Base-by-base conservation (phyloP, 1,140 invertebrate species). In the Hirudo medicinalis region DNA sequence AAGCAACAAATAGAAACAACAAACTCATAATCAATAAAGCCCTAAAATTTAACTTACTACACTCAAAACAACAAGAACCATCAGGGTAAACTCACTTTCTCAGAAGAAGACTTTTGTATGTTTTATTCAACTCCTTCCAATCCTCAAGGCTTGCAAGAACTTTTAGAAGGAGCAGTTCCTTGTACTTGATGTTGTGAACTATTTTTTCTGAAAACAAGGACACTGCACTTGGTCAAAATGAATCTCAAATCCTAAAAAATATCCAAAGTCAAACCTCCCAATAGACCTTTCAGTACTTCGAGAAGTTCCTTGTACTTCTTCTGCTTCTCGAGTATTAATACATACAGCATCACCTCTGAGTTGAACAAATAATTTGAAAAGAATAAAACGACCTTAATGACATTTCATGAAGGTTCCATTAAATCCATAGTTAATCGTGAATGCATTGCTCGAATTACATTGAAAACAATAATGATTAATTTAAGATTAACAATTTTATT, bases 321-420 rank as follows among this genome's bases (percentile, higher is more conserved):
- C 80, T 86, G 89, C 71, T 90, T 84, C 77, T 94, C 89, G 57
- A 97, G 82, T 72, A 97, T 91, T 84, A 94, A 90, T 53, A 96
- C 83, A 82, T 94, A 96, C 25, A 96, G 82, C 69, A 91, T 87
- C 0, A 93, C 89, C 83, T 97, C 93, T 82, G 74, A 49, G 75
- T 76, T 66, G 9, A 17, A 49, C 13, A 49, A 49, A 49, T 49
- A 49, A 40, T 40, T 40, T 40, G 4, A 40, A 40, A 11, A 40
- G 40, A 40, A 49, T 15, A 49, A 49, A 15, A 49, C 15, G 11
- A 11, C 43, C 13, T 2, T 49, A 2, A 49, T 49, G 5, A 17
- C 32, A 36, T 49, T 49, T 49, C 1, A 15, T 49, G 15, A 49
- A 2, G 9, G 11, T 15, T 49, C 15, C 9, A 49, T 49, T 49